Evolutionary conservation across 2,888 invertebrate genomes (phyloP).

Genomic region (Phlogophora meticulosa): DNA sequence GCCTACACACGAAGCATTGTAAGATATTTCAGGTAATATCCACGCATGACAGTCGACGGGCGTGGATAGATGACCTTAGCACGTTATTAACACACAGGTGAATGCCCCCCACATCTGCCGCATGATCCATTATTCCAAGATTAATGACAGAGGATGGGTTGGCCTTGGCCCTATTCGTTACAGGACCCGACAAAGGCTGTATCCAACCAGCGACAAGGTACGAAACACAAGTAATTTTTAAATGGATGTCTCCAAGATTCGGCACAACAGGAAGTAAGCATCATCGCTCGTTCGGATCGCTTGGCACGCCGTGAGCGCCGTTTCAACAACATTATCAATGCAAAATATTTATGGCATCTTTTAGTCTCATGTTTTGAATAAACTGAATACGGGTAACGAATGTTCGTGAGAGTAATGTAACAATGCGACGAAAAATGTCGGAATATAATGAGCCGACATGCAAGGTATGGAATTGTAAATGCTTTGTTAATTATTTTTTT

Average conservation of each 20-base stretch:
- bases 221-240: conserved; percentile 42
- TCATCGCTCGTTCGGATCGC: conserved; percentile 58
- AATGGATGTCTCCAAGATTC: conserved; percentile 61
- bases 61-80: conserved; percentile 50
- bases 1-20: conserved; percentile 32
- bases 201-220: conserved; percentile 23
- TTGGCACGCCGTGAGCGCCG: conserved; percentile 47
- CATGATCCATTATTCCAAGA: conserved; percentile 56
- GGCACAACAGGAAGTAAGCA: conserved; percentile 62
- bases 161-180: conserved; percentile 50
- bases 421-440: conserved; percentile 45
- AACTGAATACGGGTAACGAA: conserved; percentile 48
- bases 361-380: conserved; percentile 48
- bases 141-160: conserved; percentile 50
- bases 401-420: conserved; percentile 57
- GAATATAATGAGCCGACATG: conserved; percentile 43
- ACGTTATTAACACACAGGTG: conserved; percentile 58
- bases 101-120: conserved; percentile 37
- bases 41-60: conserved; percentile 42
- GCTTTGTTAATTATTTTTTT: neutral
- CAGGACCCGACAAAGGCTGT: conserved; percentile 40
- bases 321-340: conserved; percentile 53
- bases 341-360: conserved; percentile 58
- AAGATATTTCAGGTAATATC: conserved; percentile 43
- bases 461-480: conserved; percentile 27